These are phyloP conservation scores for Macrotus californicus DNA, from an alignment of 2,113 vertebrate genomes.

Conservation along the genomic window DNA sequence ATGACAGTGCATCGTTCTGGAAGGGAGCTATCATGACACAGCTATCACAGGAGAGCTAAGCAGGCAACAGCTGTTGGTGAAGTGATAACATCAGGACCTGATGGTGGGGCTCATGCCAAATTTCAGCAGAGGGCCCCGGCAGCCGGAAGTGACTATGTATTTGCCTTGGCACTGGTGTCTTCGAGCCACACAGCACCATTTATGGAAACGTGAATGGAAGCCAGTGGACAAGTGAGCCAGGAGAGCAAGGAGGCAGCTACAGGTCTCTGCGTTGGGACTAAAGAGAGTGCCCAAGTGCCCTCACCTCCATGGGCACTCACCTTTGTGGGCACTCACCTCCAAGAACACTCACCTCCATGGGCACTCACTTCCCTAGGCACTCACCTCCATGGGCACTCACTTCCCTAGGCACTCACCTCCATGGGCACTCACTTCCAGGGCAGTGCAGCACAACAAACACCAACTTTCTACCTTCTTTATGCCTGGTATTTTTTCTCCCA, in stretches of 20 bases:
- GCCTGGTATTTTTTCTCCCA: background rate
- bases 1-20: background rate
- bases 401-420: background rate
- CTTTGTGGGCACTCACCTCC: background rate
- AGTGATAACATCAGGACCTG: background rate
- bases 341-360: background rate
- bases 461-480: background rate
- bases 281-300: background rate
- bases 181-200: background rate
- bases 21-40: background rate
- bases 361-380: no score
- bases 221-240: background rate
- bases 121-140: background rate
- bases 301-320: background rate
- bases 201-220: constrained; percentile 1
- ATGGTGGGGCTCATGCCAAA: background rate
- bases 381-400: background rate
- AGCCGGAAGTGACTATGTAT: background rate
- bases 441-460: background rate
- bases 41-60: background rate
- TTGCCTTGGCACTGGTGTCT: background rate
- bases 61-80: background rate
- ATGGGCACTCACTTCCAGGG: background rate
- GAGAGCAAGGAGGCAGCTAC: background rate
- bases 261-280: background rate